phyloP scores from a whole-genome alignment of 2,888 invertebrate species.

The Melinaea marsaeus region DNA sequence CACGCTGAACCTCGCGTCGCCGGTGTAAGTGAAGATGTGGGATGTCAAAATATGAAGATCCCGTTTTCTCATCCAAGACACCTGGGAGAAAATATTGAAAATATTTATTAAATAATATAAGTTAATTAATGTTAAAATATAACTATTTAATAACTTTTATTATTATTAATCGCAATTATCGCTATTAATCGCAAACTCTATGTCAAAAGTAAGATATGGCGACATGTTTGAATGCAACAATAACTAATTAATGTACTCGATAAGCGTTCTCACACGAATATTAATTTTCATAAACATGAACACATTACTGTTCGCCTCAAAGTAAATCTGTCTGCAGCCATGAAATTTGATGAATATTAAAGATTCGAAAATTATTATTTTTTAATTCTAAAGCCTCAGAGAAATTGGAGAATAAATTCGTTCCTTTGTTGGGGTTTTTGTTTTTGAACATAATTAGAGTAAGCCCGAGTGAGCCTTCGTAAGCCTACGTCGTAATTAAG shows the following conservation, averaged over 20 bases:
- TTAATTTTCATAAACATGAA: not conserved
- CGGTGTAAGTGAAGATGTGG: slow-evolving; percentile 90
- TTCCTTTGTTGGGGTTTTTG: slow-evolving; percentile 62
- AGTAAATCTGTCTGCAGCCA: slow-evolving; percentile 32
- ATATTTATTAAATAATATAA: not conserved
- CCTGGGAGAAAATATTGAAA: slow-evolving; percentile 65
- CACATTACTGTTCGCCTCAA: slow-evolving; percentile 22
- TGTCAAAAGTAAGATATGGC: not conserved
- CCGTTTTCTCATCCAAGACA: slow-evolving; percentile 89
- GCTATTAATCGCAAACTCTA: not conserved
- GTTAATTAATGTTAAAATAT: not conserved
- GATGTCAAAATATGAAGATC: slow-evolving; percentile 90
- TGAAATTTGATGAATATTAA: slow-evolving; percentile 46
- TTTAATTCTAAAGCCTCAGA: slow-evolving; percentile 58
- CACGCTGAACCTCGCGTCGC: slow-evolving; percentile 91
- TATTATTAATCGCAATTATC: not conserved
- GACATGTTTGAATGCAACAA: slow-evolving; percentile 2
- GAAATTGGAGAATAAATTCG: slow-evolving; percentile 70
- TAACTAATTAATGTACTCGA: slow-evolving; percentile 1
- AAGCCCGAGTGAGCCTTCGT: slow-evolving; percentile 51
- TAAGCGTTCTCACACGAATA: not conserved
- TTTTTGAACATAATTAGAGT: slow-evolving; percentile 72
- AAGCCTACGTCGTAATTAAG: slow-evolving; percentile 67
- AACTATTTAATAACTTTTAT: not conserved
- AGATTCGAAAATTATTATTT: slow-evolving; percentile 38